phyloP scores from a whole-genome alignment of 2,797 vertebrate species.

The Protosalanx chinensis region DNA sequence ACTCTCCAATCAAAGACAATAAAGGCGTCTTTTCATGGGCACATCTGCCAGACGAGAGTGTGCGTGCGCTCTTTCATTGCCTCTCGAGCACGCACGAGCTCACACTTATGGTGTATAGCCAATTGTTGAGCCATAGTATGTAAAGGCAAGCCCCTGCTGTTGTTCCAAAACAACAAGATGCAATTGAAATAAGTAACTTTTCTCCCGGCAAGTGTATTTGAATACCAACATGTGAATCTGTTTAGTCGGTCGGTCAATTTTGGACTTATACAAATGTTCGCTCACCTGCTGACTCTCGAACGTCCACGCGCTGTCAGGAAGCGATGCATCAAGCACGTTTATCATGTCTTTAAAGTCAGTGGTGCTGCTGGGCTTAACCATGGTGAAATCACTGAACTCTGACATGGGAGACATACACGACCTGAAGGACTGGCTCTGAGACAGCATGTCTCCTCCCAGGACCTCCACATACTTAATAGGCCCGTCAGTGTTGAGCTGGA shows the following conservation, averaged over 20 bases:
- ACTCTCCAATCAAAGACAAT: constrained; percentile 9
- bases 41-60: background rate
- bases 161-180: background rate
- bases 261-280: background rate
- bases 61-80: background rate
- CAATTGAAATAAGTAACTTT: background rate
- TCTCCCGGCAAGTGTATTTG: background rate
- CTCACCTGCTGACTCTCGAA: constrained; percentile 57
- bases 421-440: constrained; percentile 61
- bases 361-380: constrained; percentile 53
- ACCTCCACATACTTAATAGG: constrained; percentile 74
- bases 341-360: constrained; percentile 52
- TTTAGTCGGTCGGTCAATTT: too few relatives aligned
- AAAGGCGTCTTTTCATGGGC: constrained; percentile 2
- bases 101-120: background rate
- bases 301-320: constrained; percentile 48
- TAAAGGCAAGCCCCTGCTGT: background rate
- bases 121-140: background rate
- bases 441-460: constrained; percentile 61
- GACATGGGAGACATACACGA: constrained; percentile 55
- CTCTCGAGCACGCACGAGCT: background rate
- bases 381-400: constrained; percentile 52
- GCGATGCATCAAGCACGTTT: constrained; percentile 45
- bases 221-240: background rate
- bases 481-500: constrained; percentile 68